Base-by-base conservation (phyloP, 2,113 vertebrate genomes). In the Ptilonorhynchus violaceus region DNA sequence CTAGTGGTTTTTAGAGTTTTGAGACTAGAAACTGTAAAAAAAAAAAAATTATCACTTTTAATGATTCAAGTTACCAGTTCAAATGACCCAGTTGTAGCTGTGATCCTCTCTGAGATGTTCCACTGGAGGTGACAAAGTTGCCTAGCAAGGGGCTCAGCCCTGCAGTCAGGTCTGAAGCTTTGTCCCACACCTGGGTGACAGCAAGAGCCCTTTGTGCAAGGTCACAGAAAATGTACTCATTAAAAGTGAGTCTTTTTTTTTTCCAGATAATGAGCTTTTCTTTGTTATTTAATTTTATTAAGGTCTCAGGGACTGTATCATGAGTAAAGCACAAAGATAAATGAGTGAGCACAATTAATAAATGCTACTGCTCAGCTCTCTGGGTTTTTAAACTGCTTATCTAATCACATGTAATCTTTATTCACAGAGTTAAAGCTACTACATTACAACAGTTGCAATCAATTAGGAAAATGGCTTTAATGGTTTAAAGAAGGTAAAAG, bases 241-340 rank as follows among this genome's bases (percentile, higher is more conserved):
- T 92, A 50, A 73, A 75, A 76, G 41, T 30, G 24, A 39, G 37
- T 39, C 37, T 39, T 4, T 25, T 25, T 67, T 58, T 23, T 23
- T 15, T 33, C 10, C 23, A 59, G 49, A 19, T 79, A 75, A 88
- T 17, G 28, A 88, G 67, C 31, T 89, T 69, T 74, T 64, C 42
- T 58, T 76, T 79, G 28, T 55, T 72, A 59, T 67, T 56, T 52
- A 39, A 17, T 96, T 93, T 91, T 70, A 91, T 82, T 73, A 87
- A 80, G 63, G 73, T 88, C 66, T 93, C 76, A 33, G 46, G 42
- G 69, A 14, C 35, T 28, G 37, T 12, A 76, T 46, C 22, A 4
- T 73, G 93, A 95, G 88, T 72, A 95, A 83, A 78, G 83, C 55
- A 56, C 50, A 23, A 80, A 94, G 88, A 91, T 79, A 95, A 97